A percentile compares a stretch with the other conserved stretches of the same genome.
Conservation (phyloP, 1,140 invertebrate species). For the Ceratosolen fusciceps region DNA sequence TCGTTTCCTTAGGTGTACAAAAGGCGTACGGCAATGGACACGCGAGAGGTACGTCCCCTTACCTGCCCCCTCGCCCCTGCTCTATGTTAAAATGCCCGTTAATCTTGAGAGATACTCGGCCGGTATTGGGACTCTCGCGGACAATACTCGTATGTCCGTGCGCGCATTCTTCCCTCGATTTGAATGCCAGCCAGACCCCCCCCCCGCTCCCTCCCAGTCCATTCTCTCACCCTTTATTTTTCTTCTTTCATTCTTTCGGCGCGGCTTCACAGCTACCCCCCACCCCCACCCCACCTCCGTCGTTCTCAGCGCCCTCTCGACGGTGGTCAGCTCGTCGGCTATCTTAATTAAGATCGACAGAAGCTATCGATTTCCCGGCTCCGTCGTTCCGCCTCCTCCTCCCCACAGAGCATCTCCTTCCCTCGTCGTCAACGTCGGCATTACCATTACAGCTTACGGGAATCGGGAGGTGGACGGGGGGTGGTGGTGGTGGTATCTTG, state of each 20-base stretch:
- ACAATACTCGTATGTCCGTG: not conserved
- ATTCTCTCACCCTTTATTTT: too few species aligned
- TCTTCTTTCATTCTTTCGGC: too few species aligned
- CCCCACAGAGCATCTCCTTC: too few species aligned
- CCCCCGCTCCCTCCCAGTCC: not conserved
- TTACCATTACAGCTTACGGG: too few species aligned
- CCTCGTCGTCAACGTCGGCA: not conserved
- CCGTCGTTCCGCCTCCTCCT: too few species aligned
- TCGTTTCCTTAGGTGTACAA: not conserved
- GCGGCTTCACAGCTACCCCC: not conserved
- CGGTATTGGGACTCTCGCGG: not conserved
- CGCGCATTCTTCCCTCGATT: slow-evolving; percentile 11
- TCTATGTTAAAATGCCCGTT: not conserved
- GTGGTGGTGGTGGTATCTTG: too few species aligned
- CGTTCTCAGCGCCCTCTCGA: not conserved
- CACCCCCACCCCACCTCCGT: not conserved
- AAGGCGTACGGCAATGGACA: not conserved
- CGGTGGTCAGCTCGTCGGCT: slow-evolving; percentile 35
- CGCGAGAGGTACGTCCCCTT: not conserved
- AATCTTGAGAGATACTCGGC: slow-evolving; percentile 7
- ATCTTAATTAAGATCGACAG: slow-evolving; percentile 51
- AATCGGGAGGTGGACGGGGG: too few species aligned
- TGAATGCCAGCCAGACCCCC: not conserved
- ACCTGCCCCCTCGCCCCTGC: not conserved
- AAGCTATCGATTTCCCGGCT: slow-evolving; percentile 34